phyloP scores from a whole-genome alignment of 64 coral and sea anemone species.

The Dendrophyllia cribrosa region DNA sequence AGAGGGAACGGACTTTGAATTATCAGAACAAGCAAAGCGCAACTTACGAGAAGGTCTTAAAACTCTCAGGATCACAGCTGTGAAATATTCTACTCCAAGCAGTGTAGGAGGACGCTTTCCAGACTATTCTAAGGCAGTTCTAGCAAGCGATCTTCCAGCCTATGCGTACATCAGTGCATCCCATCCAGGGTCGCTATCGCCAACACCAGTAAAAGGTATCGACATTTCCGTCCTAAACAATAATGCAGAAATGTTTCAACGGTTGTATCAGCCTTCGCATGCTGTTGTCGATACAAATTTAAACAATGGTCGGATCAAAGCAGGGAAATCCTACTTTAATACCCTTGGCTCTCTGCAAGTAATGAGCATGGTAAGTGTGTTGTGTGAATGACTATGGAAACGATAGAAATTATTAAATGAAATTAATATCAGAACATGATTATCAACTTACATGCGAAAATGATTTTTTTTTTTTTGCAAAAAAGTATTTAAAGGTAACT shows the following conservation, averaged over 20 bases:
- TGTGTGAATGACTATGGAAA: background rate
- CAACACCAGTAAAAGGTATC: background rate
- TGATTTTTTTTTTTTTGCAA: too few species aligned
- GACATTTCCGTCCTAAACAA: background rate
- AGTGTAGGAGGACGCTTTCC: slow-evolving; percentile 45
- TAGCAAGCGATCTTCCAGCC: slow-evolving; percentile 26
- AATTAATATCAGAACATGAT: too few species aligned
- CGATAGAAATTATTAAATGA: too few species aligned
- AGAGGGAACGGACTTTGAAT: slow-evolving; percentile 48
- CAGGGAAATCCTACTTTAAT: background rate
- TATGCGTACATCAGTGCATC: slow-evolving; percentile 22
- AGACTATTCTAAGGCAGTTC: slow-evolving; percentile 21
- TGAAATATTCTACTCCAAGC: slow-evolving; percentile 67
- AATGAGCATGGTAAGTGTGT: background rate
- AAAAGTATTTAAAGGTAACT: too few species aligned
- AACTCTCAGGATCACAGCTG: slow-evolving; percentile 13
- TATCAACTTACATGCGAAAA: too few species aligned
- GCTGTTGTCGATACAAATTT: background rate
- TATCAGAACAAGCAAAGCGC: background rate
- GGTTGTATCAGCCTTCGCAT: background rate
- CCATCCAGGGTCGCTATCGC: background rate
- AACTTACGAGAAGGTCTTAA: slow-evolving; percentile 46
- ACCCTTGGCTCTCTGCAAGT: slow-evolving; percentile 30
- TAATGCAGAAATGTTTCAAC: slow-evolving; percentile 9
- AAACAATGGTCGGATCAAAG: background rate